Evolutionary conservation across 2,888 invertebrate genomes (phyloP), one percentile per base, ranked within the genome.

Genomic region (Tuberolachnus salignus): DNA sequence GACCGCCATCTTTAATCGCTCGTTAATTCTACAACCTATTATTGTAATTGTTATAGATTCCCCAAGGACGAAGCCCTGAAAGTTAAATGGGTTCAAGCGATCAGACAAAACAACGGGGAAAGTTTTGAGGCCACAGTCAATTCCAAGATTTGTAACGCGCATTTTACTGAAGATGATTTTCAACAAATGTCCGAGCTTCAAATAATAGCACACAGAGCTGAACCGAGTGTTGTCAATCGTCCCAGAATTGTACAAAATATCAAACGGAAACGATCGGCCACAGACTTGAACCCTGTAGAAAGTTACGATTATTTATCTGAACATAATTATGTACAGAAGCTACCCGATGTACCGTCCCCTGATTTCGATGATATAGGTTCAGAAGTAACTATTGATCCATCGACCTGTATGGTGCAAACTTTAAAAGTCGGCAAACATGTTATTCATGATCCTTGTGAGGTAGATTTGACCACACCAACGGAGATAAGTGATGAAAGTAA

Each of bases 111-210:
- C 6, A 34, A 34, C 1, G 42, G 73, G 34, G 51, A 63, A 63
- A 26, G 42, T 34, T 73, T 73, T 73, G 63, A 63, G 8, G 63
- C 63, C 11, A 51, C 63, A 11, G 51, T 51, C 34, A 21, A 73
- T n/a, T 59, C 71, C 11, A 63, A 42, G 23, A 16, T 73, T 21
- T 73, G 63, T 42, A 42, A 63, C 51, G 19, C 21, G 6, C 73
- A 73, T 53, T 73, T 73, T 26, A 73, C 42, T 16, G n/a, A 1
- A 1, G 51, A 63, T 3, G 73, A 63, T 51, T 73, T 21, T 73
- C 73, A 73, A 51, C 42, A 73, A 4, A 51, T 34, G 53, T 21
- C 63, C 0, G 51, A 73, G 51, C 42, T 63, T 16, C 34, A 34
- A 21, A 73, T 63, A 19, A 21, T 73, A 49, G 63, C 51, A n/a